phyloP scores from a whole-genome alignment of 2,888 invertebrate genomes.

The Drosophila prolongata region DNA sequence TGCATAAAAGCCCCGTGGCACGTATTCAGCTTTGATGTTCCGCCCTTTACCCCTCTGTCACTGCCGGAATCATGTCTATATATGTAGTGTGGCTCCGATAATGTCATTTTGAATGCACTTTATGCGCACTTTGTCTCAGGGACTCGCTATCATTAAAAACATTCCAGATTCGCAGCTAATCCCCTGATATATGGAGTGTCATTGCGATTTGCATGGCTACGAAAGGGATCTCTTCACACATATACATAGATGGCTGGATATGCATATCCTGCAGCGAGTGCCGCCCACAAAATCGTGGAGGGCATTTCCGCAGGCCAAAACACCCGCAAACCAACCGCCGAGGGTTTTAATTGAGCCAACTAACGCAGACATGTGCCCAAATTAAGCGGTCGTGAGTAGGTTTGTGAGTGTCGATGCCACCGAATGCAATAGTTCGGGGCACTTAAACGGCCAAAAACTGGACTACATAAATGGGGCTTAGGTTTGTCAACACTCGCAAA shows the following conservation, averaged over 20 bases:
- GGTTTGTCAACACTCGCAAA: neutral
- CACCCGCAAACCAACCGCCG: conserved; percentile 18
- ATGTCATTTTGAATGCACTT: conserved; percentile 73
- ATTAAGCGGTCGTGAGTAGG: conserved; percentile 22
- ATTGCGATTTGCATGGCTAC: conserved; percentile 51
- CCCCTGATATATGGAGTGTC: conserved; percentile 58
- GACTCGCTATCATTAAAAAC: conserved; percentile 63
- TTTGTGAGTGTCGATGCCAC: conserved; percentile 15
- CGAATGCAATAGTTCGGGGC: conserved; percentile 8
- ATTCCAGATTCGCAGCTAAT: conserved; percentile 62
- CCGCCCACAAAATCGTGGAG: neutral
- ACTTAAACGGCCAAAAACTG: conserved; percentile 9
- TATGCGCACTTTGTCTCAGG: conserved; percentile 66
- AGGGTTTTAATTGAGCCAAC: conserved; percentile 33
- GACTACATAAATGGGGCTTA: conserved; percentile 7
- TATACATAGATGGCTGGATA: conserved; percentile 2
- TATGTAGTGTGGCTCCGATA: conserved; percentile 43
- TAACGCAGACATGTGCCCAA: conserved; percentile 32
- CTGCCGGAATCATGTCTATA: conserved; percentile 13
- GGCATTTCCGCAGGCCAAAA: neutral
- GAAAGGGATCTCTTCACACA: conserved; percentile 2
- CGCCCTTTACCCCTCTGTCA: neutral
- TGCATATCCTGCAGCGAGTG: conserved; percentile 20
- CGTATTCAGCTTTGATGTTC: conserved; percentile 45
- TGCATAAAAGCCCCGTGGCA: conserved; percentile 61